Percentiles rank a stretch among this genome's conserved stretches.
Evolutionary conservation across 1,140 invertebrate species (phyloP).

Genomic region (Condylostylus longicornis): DNA sequence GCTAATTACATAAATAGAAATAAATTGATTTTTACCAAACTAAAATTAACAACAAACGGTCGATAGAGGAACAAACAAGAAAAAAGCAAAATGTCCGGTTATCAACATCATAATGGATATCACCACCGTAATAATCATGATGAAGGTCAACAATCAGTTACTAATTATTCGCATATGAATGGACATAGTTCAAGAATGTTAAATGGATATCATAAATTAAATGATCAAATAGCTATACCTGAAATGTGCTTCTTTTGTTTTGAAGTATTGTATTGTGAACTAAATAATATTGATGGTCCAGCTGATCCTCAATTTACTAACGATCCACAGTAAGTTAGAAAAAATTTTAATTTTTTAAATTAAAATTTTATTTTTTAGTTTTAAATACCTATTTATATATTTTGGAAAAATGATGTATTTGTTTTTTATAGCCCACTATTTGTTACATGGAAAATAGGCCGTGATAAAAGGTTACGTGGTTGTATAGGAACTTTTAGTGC

Average conservation of each 20-base stretch:
- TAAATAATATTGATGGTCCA: slow-evolving; percentile 82
- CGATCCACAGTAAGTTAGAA: slow-evolving; percentile 79
- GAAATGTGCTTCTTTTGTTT: slow-evolving; percentile 99
- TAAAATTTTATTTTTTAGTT: not conserved
- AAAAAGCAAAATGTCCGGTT: no score
- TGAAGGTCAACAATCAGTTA: no score
- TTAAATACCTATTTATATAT: not conserved
- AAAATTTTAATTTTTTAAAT: not conserved
- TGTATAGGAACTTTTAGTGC: slow-evolving; percentile 93
- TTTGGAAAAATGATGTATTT: slow-evolving; percentile 1
- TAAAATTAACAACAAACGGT: no score
- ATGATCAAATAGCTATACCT: slow-evolving; percentile 62
- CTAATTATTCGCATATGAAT: no score
- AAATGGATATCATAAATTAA: no score
- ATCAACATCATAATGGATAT: no score
- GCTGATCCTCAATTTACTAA: slow-evolving; percentile 82
- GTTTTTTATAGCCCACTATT: slow-evolving; percentile 76
- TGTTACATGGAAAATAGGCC: slow-evolving; percentile 96
- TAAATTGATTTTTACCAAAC: no score
- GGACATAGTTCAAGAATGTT: no score
- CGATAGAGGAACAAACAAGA: no score
- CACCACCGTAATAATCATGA: no score
- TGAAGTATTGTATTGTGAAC: slow-evolving; percentile 87
- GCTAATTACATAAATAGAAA: no score
- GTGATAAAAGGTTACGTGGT: slow-evolving; percentile 78